Percentiles rank a stretch among this genome's conserved stretches.
Conservation (phyloP, 2,888 invertebrate genomes). For the Acanthosepion lycidas region DNA sequence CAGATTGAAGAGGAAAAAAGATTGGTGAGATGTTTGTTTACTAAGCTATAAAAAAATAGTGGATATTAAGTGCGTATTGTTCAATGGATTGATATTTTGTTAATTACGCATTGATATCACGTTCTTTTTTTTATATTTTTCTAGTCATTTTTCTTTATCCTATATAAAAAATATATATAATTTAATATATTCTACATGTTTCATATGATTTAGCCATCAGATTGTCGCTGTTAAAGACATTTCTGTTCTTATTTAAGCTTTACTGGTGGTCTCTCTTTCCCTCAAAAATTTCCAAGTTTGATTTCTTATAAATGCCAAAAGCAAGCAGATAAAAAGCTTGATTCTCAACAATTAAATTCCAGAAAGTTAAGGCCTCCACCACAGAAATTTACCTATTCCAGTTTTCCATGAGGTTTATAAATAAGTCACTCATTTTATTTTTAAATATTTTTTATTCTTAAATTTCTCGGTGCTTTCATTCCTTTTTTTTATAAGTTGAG, state of each 20-base stretch:
- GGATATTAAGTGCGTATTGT: too few relatives aligned
- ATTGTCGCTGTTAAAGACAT: neutral
- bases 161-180: neutral
- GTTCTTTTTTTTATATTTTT: neutral
- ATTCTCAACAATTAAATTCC: neutral
- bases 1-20: slow-evolving; percentile 80
- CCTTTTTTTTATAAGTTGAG: too few relatives aligned
- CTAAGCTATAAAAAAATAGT: neutral
- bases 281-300: neutral
- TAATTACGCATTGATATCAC: too few relatives aligned
- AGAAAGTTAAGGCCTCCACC: neutral
- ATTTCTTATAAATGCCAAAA: neutral
- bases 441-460: too few relatives aligned
- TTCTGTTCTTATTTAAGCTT: neutral
- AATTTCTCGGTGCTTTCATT: too few relatives aligned
- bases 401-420: too few relatives aligned
- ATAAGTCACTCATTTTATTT: too few relatives aligned
- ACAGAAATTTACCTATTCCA: too few relatives aligned
- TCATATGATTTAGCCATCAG: neutral
- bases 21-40: neutral
- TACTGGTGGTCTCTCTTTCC: neutral
- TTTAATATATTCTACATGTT: neutral
- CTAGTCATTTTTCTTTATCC: neutral
- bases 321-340: neutral
- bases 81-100: too few relatives aligned